Percentiles rank a stretch among this genome's conserved stretches.
phyloP scores from a whole-genome alignment of 2,888 invertebrate species.

The Synergus laeviventris region DNA sequence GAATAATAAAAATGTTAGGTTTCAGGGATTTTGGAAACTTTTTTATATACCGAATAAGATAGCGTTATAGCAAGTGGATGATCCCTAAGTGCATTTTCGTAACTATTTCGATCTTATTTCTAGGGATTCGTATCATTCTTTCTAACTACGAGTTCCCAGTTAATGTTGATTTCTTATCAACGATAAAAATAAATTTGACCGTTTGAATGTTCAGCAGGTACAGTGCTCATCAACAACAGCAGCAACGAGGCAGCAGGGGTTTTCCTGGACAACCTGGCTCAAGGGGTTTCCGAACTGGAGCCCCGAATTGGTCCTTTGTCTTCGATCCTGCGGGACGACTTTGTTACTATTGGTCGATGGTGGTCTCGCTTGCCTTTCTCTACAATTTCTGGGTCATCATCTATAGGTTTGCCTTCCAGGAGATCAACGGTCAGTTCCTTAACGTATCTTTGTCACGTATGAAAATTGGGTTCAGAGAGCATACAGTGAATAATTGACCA shows the following conservation, averaged over 20 bases:
- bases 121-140: too few relatives aligned
- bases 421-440: conserved; percentile 88
- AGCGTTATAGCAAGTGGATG: too few relatives aligned
- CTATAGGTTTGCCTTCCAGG: conserved; percentile 99
- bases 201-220: conserved; percentile 65
- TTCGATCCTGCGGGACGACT: conserved; percentile 98
- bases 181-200: conserved; percentile 14
- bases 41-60: too few relatives aligned
- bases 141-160: conserved; percentile 25
- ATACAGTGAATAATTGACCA: conserved; percentile 11
- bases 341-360: conserved; percentile 98
- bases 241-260: conserved; percentile 73
- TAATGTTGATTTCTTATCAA: conserved; percentile 27
- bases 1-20: too few relatives aligned
- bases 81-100: too few relatives aligned
- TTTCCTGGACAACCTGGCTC: conserved; percentile 71
- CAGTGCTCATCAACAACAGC: conserved; percentile 73
- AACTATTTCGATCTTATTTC: too few relatives aligned
- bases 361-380: conserved; percentile 95
- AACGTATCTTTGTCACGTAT: conserved; percentile 48
- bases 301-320: conserved; percentile 94
- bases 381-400: conserved; percentile 99
- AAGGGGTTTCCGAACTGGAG: conserved; percentile 80
- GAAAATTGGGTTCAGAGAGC: conserved; percentile 42
- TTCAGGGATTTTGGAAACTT: too few relatives aligned